Evolutionary conservation across 2,797 vertebrate genomes (phyloP), one percentile per base, ranked within the genome.

Genomic region (Eulemur albifrons): DNA sequence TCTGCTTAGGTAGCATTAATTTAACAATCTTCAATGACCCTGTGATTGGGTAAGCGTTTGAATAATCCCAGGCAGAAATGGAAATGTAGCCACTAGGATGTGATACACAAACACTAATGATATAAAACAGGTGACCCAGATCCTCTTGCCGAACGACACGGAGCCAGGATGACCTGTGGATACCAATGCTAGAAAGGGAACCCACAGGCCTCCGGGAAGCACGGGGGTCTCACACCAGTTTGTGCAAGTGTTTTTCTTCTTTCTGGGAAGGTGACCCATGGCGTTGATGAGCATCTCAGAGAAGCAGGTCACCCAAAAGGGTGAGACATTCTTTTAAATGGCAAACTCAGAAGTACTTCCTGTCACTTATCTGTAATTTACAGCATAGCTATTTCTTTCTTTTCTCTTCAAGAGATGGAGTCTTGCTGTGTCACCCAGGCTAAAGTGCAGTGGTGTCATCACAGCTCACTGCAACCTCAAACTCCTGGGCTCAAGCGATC

Each of bases 41-140:
- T 27, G 38, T 0, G 11, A 75, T 0, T 11, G 7, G 40, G 30
- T 10, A 25, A 52, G 23, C 7, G 14, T 1, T 45, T 30, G 38
- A 50, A 13, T n/a, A 61, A 59, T 9, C 63, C 35, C 27, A 27
- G 18, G 10, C 43, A 52, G 13, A 54, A 21, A 43, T 0, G 77
- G 40, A 61, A 69, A 54, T 0, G 40, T 0, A 43, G 38, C 69
- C 18, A 23, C 40, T 21, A 40, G 52, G 14, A 0, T 4, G 4
- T 52, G 18, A 54, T 23, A 38, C 38, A 75, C 0, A 38, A 45
- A 75, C 0, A 2, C n/a, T 20, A 43, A 50, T 4, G n/a, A 38
- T 2, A 3, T 1, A 27, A 23, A 70, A 43, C 5, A 0, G 4
- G 6, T 4, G 6, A 23, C 45, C n/a, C n/a, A 4, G 87, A 27